These are phyloP conservation scores for Mus caroli DNA, from an alignment of 2,797 vertebrate species.

Conservation along the genomic window DNA sequence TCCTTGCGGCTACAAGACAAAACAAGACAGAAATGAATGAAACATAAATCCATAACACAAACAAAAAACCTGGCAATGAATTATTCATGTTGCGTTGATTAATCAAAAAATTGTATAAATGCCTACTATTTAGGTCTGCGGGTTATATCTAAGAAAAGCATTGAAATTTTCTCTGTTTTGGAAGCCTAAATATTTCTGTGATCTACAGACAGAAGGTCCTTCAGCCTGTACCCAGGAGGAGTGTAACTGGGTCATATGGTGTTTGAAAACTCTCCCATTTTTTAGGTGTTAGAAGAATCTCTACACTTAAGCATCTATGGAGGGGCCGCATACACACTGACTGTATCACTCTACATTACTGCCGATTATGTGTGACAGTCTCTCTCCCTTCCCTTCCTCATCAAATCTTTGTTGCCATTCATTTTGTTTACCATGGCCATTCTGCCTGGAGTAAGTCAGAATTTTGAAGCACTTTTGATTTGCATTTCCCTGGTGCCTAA, in stretches of 20 bases:
- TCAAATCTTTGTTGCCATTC: not conserved
- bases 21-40: not conserved
- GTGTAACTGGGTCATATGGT: not conserved
- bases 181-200: not conserved
- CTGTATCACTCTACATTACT: not conserved
- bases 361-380: too few relatives aligned
- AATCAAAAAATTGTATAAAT: conserved; percentile 50
- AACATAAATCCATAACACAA: not conserved
- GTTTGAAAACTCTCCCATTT: not conserved
- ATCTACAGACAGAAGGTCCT: not conserved
- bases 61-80: not conserved
- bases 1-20: not conserved
- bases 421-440: not conserved
- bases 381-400: not conserved
- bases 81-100: conserved; percentile 1
- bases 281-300: not conserved
- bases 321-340: not conserved
- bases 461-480: not conserved
- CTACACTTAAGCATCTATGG: not conserved
- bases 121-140: not conserved
- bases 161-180: not conserved
- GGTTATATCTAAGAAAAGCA: not conserved
- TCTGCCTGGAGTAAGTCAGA: not conserved
- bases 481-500: not conserved
- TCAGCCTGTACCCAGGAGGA: not conserved